Percentiles rank a stretch among this genome's conserved stretches.
phyloP scores from a whole-genome alignment of 1,140 invertebrate genomes.

The Heliconius hewitsoni region DNA sequence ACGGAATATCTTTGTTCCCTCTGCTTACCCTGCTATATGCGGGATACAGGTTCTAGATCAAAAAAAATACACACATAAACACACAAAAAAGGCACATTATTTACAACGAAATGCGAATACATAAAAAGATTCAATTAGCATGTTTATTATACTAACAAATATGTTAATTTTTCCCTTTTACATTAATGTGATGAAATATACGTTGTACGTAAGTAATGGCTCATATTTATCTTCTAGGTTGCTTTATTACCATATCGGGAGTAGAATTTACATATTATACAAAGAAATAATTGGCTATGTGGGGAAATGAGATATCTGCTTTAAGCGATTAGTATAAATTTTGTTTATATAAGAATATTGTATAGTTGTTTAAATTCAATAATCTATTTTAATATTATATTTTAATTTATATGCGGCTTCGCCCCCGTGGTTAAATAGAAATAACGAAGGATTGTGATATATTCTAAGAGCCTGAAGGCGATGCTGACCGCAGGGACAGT shows the following conservation, averaged over 20 bases:
- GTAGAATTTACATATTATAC: slow-evolving; percentile 9
- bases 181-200: slow-evolving; percentile 10
- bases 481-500: no score
- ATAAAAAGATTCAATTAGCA: slow-evolving; percentile 7
- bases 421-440: no score
- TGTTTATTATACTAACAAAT: not conserved
- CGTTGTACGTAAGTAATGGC: slow-evolving; percentile 3
- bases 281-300: slow-evolving; percentile 6
- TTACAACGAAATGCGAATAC: not conserved
- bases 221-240: slow-evolving; percentile 11
- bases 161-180: not conserved
- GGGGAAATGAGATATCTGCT: not conserved
- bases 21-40: no score
- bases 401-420: no score
- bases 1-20: no score
- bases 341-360: no score
- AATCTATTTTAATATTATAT: no score
- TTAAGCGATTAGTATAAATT: no score
- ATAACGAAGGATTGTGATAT: no score
- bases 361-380: no score
- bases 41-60: no score
- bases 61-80: not conserved
- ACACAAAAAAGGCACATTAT: not conserved
- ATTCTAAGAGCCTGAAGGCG: no score
- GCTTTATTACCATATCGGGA: slow-evolving; percentile 2